Evolutionary conservation across 2,797 vertebrate species (phyloP), one percentile per base, ranked within the genome.

Genomic region (Octomys mimax): DNA sequence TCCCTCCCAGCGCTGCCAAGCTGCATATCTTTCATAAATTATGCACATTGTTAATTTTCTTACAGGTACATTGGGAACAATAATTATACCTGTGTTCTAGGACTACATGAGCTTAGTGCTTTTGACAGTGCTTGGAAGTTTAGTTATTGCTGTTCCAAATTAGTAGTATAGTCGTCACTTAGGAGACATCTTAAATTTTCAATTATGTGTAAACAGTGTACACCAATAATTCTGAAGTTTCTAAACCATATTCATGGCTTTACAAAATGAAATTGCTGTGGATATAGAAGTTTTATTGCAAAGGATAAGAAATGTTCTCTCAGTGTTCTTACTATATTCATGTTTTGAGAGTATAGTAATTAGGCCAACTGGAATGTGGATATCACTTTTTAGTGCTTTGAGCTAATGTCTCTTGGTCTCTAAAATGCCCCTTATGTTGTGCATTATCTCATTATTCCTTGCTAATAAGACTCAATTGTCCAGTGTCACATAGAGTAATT

Each of bases 351-450:
- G 3, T 71, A 12, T 83, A 85, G 28, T 73, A 54, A n/a, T 66
- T 78, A 52, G 82, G 59, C 19, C 18, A 85, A 4, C 79, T 82
- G 31, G 19, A 83, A 91, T 75, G 94, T 93, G 26, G n/a, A 9
- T 57, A 83, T 36, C 28, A 87, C 16, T 89, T 95, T 86, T 33
- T 57, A 80, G 64, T 78, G 5, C 19, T 86, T 88, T 86, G 62
- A 68, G 78, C 64, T 88, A 88, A 88, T 96, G 70, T 70, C 16
- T 84, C 54, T 64, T 80, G 71, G 39, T 82, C 33, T 81, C 66
- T 79, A 59, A 54, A 5, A 78, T 92, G n/a, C n/a, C 22, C n/a
- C 36, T 78, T 93, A 28, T 88, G 46, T 64, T 81, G 49, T 82
- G 54, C 5, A 22, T 94, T 91, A n/a, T 83, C 2, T 95, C 24